A percentile compares a stretch with the other conserved stretches of the same genome.
Conservation (phyloP, 2,113 vertebrate genomes). For the Odontophorus gujanensis region DNA sequence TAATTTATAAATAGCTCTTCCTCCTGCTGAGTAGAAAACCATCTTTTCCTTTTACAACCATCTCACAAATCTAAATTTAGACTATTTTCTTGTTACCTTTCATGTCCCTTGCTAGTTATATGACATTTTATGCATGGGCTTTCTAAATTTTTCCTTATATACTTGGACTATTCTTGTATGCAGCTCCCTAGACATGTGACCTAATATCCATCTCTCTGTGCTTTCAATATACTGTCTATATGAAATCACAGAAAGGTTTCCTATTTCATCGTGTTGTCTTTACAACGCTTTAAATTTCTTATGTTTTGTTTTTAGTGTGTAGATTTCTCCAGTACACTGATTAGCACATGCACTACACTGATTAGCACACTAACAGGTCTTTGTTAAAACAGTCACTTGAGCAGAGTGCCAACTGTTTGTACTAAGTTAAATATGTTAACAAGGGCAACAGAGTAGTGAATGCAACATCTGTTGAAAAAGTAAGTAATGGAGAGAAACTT, state of each 20-base stretch:
- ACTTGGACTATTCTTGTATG: conserved; percentile 1
- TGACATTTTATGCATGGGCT: conserved; percentile 41
- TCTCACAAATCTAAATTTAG: conserved; percentile 30
- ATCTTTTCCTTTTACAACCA: neutral
- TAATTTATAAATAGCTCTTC: neutral
- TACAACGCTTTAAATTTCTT: neutral
- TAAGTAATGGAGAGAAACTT: neutral
- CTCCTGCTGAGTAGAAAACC: neutral
- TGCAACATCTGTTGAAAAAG: conserved; percentile 20
- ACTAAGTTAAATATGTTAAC: neutral
- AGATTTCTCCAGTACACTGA: neutral
- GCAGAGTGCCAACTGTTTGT: neutral
- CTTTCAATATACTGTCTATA: neutral
- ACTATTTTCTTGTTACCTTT: conserved; percentile 33
- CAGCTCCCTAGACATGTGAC: neutral
- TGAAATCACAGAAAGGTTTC: neutral
- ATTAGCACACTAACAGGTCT: neutral
- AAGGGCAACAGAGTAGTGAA: conserved; percentile 29
- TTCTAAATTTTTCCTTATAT: conserved; percentile 36
- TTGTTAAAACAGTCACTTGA: neutral
- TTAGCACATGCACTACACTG: neutral
- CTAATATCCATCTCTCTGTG: neutral
- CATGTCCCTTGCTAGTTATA: neutral
- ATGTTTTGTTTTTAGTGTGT: neutral
- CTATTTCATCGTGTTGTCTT: neutral